Conservation (phyloP, 1,140 invertebrate species). For the Drosophila guanche region DNA sequence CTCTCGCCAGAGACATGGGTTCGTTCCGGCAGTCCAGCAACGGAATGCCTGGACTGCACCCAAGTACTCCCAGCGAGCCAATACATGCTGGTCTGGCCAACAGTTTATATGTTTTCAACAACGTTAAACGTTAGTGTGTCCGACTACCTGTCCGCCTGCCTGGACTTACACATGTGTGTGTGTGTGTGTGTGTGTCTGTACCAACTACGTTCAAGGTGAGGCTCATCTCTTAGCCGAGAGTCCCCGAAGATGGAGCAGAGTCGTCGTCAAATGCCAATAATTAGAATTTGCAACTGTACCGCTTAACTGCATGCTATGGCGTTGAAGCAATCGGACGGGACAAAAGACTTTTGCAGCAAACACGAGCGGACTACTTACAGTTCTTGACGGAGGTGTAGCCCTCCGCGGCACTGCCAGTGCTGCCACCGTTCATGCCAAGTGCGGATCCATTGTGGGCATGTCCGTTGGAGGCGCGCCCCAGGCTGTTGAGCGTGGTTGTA, state of each 20-base stretch:
- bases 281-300: conserved; percentile 34
- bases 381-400: conserved; percentile 83
- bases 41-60: conserved; percentile 56
- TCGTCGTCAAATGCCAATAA: conserved; percentile 17
- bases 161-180: neutral
- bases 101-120: conserved; percentile 32
- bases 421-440: conserved; percentile 69
- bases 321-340: conserved; percentile 6
- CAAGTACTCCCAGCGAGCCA: conserved; percentile 6
- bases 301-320: conserved; percentile 12
- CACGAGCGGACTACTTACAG: conserved; percentile 71
- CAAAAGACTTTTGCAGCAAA: conserved; percentile 63
- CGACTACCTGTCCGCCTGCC: conserved; percentile 7
- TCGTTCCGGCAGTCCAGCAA: conserved; percentile 7
- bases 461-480: conserved; percentile 77
- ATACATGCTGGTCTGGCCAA: too few relatives aligned
- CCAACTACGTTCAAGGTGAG: conserved; percentile 32
- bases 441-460: conserved; percentile 69
- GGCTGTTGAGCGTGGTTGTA: conserved; percentile 86
- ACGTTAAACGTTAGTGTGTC: conserved; percentile 32
- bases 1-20: conserved; percentile 25
- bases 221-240: conserved; percentile 25
- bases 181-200: neutral
- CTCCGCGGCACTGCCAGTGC: conserved; percentile 73
- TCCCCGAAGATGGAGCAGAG: neutral